Conservation (phyloP, 2,797 vertebrate species). For the Crax fasciolata region DNA sequence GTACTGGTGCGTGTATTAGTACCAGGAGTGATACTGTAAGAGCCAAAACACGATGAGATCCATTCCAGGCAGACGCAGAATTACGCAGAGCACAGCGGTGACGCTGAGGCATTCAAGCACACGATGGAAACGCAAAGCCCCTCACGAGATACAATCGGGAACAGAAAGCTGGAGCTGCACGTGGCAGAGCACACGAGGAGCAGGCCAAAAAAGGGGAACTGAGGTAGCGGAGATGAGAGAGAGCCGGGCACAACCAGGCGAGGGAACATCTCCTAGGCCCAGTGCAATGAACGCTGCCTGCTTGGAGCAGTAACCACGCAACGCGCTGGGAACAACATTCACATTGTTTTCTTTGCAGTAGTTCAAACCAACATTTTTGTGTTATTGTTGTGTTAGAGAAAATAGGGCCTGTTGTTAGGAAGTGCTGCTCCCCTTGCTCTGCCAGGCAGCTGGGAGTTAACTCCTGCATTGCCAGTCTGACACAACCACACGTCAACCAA, state of each 20-base stretch:
- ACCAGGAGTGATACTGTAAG: not conserved
- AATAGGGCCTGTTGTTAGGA: not conserved
- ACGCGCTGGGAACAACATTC: not conserved
- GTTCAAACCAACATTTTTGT: slow-evolving; percentile 1
- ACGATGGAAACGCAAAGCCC: not conserved
- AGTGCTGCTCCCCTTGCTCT: not conserved
- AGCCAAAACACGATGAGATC: not conserved
- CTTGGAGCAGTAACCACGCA: not conserved
- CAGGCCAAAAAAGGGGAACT: not conserved
- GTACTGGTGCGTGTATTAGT: not conserved
- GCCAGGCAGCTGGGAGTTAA: not conserved
- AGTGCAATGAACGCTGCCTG: not conserved
- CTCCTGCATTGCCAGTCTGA: not conserved
- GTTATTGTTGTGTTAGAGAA: not conserved
- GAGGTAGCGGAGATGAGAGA: not conserved
- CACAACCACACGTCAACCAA: not conserved
- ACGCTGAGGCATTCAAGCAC: not conserved
- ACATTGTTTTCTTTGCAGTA: not conserved
- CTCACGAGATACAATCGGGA: not conserved
- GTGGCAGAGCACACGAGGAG: not conserved
- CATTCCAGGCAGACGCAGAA: not conserved
- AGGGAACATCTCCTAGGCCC: slow-evolving; percentile 3
- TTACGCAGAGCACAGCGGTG: not conserved
- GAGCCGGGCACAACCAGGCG: not conserved
- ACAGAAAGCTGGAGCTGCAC: not conserved